phyloP scores from a whole-genome alignment of 2,888 invertebrate genomes.

The Hymenopus coronatus region DNA sequence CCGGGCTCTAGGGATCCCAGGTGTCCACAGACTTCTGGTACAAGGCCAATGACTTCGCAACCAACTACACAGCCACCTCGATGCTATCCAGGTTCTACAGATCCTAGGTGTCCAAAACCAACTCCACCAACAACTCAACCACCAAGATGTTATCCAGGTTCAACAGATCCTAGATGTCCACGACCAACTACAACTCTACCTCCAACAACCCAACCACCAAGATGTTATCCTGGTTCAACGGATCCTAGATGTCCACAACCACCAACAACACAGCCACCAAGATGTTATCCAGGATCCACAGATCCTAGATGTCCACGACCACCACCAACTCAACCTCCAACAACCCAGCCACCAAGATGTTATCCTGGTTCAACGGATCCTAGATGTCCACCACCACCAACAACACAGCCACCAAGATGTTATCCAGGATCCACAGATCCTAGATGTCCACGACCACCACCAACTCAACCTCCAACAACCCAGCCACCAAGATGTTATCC shows the following conservation, averaged over 20 bases:
- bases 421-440: slow-evolving; percentile 30
- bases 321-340: slow-evolving; percentile 25
- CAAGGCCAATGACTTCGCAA: slow-evolving; percentile 34
- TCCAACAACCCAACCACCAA: slow-evolving; percentile 23
- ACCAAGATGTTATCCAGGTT: slow-evolving; percentile 43
- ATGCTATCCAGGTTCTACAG: slow-evolving; percentile 31
- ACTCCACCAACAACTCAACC: slow-evolving; percentile 27
- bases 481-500: slow-evolving; percentile 32
- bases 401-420: slow-evolving; percentile 22
- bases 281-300: slow-evolving; percentile 42
- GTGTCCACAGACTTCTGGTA: slow-evolving; percentile 19
- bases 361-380: slow-evolving; percentile 35
- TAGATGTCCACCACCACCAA: slow-evolving; percentile 31
- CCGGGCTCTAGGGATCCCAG: slow-evolving; percentile 35
- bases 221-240: slow-evolving; percentile 32
- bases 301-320: slow-evolving; percentile 25
- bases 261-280: slow-evolving; percentile 31
- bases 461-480: slow-evolving; percentile 30
- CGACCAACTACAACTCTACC: slow-evolving; percentile 27
- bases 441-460: slow-evolving; percentile 34
- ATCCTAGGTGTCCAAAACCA: slow-evolving; percentile 37
- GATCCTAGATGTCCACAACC: slow-evolving; percentile 41
- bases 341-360: slow-evolving; percentile 20
- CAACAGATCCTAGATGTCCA: slow-evolving; percentile 36
- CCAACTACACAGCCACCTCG: neutral